Conservation (phyloP, 2,113 vertebrate genomes). For the Grantiella picta region DNA sequence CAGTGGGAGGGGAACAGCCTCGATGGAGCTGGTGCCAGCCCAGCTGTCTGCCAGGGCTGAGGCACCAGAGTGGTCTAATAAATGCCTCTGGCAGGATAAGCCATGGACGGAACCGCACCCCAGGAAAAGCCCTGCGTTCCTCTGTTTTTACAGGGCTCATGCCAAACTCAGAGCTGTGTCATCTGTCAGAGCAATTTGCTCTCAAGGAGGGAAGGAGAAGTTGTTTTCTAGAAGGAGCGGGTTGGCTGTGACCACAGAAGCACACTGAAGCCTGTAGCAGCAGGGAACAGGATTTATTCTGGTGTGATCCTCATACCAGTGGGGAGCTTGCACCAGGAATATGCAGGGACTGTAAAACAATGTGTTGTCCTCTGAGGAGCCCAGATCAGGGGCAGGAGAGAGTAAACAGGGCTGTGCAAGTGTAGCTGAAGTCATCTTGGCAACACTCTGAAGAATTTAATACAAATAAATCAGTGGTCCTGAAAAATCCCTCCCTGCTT, state of each 20-base stretch:
- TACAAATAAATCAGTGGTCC: background rate
- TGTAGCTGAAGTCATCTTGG: background rate
- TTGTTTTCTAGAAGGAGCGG: background rate
- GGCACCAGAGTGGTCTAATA: background rate
- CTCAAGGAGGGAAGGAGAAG: background rate
- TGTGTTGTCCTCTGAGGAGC: background rate
- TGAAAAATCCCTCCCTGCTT: background rate
- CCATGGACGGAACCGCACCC: background rate
- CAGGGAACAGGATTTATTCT: background rate
- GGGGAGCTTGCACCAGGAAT: background rate
- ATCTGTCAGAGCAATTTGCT: conserved; percentile 3
- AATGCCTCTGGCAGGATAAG: background rate
- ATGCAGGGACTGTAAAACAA: background rate
- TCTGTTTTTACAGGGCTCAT: background rate
- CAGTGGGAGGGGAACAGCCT: background rate
- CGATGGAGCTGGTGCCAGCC: fast-evolving
- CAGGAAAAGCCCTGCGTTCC: background rate
- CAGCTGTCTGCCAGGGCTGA: background rate
- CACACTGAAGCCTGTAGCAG: background rate
- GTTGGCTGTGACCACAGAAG: background rate
- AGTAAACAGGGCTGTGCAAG: background rate
- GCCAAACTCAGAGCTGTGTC: background rate
- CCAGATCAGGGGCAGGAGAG: background rate
- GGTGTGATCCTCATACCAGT: background rate
- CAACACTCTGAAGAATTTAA: background rate